A percentile compares a stretch with the other conserved stretches of the same genome.
Evolutionary conservation across 2,113 vertebrate species (phyloP).

Genomic region (Machaerirhynchus nigripectus): DNA sequence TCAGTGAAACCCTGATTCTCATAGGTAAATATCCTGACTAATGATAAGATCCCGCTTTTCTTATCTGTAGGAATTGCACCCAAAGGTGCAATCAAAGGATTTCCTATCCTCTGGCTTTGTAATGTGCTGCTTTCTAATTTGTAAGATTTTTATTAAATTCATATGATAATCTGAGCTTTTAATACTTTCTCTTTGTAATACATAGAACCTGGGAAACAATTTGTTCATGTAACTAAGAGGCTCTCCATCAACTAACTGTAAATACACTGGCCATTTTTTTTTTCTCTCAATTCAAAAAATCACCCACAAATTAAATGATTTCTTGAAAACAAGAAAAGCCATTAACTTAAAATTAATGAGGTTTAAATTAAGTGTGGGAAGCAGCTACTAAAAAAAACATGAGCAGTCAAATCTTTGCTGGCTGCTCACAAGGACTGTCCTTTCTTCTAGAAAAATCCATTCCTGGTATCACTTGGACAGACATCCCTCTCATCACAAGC

Average conservation of each 20-base stretch:
- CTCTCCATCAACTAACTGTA: background rate
- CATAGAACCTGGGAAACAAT: background rate
- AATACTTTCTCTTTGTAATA: background rate
- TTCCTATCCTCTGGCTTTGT: background rate
- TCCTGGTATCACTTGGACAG: background rate
- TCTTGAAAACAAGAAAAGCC: background rate
- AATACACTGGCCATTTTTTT: background rate
- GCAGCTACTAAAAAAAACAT: rapidly evolving
- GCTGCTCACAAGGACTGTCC: background rate
- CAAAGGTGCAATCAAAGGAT: background rate
- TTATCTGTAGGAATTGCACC: background rate
- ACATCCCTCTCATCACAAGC: background rate
- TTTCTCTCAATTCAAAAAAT: background rate
- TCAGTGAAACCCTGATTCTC: background rate
- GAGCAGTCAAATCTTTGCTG: background rate
- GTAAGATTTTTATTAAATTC: background rate
- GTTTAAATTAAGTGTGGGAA: background rate
- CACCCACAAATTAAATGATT: background rate
- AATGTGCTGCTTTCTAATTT: background rate
- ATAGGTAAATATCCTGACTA: background rate
- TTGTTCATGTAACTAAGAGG: background rate
- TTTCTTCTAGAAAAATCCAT: background rate
- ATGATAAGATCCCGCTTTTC: background rate
- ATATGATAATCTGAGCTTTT: background rate
- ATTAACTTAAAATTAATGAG: background rate